phyloP scores from a whole-genome alignment of 2,888 invertebrate species.

The Micoletzkya japonica region DNA sequence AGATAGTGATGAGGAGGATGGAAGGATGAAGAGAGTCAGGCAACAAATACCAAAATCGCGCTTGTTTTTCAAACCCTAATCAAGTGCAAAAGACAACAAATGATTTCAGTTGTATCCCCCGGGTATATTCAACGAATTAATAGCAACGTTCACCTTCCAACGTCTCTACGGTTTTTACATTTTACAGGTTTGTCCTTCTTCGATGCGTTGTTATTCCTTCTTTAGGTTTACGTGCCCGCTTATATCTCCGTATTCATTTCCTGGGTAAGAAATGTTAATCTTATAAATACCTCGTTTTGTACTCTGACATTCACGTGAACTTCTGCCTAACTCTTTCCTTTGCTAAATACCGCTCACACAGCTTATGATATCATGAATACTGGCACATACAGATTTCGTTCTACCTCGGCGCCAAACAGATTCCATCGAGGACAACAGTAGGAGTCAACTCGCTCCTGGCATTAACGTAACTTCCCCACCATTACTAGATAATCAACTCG shows the following conservation, averaged over 20 bases:
- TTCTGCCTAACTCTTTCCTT: not conserved
- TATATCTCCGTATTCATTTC: slow-evolving; percentile 63
- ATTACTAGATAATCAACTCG: not conserved
- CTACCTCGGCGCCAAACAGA: slow-evolving; percentile 61
- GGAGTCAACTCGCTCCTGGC: slow-evolving; percentile 63
- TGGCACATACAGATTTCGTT: slow-evolving; percentile 56
- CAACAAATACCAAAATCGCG: too few relatives aligned
- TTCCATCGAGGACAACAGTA: slow-evolving; percentile 62
- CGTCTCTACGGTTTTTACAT: slow-evolving; percentile 63
- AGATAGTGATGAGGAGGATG: too few relatives aligned
- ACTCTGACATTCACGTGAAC: not conserved
- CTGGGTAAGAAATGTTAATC: too few relatives aligned
- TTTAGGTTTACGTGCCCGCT: slow-evolving; percentile 60
- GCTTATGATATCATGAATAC: too few relatives aligned
- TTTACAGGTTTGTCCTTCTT: slow-evolving; percentile 39
- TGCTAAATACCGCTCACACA: not conserved
- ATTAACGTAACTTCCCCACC: slow-evolving; percentile 41
- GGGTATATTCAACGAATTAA: slow-evolving; percentile 63
- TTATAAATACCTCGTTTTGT: not conserved
- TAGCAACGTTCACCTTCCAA: slow-evolving; percentile 64
- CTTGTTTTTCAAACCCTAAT: too few relatives aligned
- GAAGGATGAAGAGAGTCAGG: too few relatives aligned
- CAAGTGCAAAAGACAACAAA: too few relatives aligned
- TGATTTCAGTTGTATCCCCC: slow-evolving; percentile 61
- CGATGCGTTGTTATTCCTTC: not conserved